Conservation (phyloP, 2,113 vertebrate species). For the Macrotus californicus region DNA sequence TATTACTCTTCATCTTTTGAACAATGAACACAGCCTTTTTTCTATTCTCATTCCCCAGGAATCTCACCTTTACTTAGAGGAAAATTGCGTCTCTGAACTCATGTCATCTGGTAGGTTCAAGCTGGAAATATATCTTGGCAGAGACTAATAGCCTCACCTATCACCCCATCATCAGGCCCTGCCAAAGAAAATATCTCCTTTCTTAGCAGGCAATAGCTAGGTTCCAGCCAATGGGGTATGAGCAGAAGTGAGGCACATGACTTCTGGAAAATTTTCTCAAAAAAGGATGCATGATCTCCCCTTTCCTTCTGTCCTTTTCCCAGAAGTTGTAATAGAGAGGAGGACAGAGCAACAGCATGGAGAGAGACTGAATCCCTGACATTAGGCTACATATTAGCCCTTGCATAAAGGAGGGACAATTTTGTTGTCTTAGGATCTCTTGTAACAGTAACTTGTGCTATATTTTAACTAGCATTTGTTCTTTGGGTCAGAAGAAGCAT, state of each 20-base stretch:
- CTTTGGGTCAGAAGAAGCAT: neutral
- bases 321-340: neutral
- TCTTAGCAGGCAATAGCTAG: neutral
- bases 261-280: neutral
- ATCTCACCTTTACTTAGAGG: neutral
- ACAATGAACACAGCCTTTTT: neutral
- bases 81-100: neutral
- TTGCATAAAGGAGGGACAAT: neutral
- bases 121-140: conserved; percentile 12
- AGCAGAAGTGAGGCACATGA: neutral
- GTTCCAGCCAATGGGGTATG: neutral
- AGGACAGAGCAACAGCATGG: neutral
- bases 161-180: neutral
- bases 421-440: neutral
- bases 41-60: neutral
- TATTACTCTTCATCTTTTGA: neutral
- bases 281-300: neutral
- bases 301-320: neutral
- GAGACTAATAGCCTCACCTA: neutral
- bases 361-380: neutral
- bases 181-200: neutral
- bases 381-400: too few species aligned
- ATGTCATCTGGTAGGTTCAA: neutral
- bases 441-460: neutral
- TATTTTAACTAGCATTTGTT: neutral